Conservation (phyloP, 2,888 invertebrate genomes). For the Clunio marinus region DNA sequence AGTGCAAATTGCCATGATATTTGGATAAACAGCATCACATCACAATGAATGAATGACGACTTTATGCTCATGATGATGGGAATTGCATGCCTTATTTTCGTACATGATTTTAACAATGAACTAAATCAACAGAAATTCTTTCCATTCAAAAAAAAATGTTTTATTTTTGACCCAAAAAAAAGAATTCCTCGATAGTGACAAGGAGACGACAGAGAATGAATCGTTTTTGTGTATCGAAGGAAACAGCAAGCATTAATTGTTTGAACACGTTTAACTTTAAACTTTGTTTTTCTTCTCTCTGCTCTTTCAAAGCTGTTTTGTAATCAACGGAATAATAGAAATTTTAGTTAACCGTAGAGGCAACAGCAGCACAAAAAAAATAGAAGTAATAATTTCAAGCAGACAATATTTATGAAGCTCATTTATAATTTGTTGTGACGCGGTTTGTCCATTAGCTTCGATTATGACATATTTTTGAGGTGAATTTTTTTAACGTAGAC, state of each 20-base stretch:
- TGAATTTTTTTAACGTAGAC: neutral
- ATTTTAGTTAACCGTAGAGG: neutral
- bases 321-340: neutral
- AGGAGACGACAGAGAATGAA: neutral
- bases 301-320: neutral
- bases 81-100: conserved; percentile 23
- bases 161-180: neutral
- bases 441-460: conserved; percentile 13
- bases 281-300: neutral
- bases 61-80: neutral
- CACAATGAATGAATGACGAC: no score
- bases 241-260: conserved; percentile 13
- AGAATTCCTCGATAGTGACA: neutral
- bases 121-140: conserved; percentile 28
- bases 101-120: conserved; percentile 39
- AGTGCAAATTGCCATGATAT: conserved; percentile 25
- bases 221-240: neutral
- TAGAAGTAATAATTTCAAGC: no score
- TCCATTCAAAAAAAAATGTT: neutral
- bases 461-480: conserved; percentile 25
- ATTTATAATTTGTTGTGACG: conserved; percentile 24
- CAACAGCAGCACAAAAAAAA: no score
- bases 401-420: neutral
- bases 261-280: conserved; percentile 14
- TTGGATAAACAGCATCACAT: neutral